These are phyloP conservation scores for Minunthozetes semirufus DNA, from an alignment of 2,888 invertebrate genomes.

Conservation along the genomic window DNA sequence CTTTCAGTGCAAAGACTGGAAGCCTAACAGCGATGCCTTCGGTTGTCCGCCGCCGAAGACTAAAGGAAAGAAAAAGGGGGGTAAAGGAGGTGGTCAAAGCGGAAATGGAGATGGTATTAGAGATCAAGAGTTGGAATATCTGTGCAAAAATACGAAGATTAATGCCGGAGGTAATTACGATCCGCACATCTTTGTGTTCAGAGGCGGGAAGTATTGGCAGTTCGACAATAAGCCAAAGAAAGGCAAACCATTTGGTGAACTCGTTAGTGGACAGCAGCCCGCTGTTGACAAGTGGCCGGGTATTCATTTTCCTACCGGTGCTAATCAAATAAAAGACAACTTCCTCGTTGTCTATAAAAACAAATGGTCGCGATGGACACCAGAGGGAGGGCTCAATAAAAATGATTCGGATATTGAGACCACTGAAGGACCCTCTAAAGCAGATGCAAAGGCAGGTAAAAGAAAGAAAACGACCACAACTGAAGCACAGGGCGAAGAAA, in stretches of 20 bases:
- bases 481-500: background rate
- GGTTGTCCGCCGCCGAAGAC: background rate
- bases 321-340: background rate
- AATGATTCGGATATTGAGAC: background rate
- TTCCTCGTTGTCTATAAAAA: constrained; percentile 2
- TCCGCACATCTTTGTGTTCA: constrained; percentile 7
- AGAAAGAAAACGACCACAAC: background rate
- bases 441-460: background rate
- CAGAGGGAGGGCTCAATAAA: background rate
- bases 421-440: background rate
- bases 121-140: background rate
- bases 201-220: constrained; percentile 5
- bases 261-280: background rate
- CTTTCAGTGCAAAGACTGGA: constrained; percentile 8
- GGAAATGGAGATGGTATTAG: too few species aligned
- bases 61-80: background rate
- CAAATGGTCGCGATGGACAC: background rate
- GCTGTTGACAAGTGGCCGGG: constrained; percentile 7
- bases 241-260: constrained; percentile 10
- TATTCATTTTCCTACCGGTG: background rate
- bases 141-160: constrained; percentile 11
- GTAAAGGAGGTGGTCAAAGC: background rate
- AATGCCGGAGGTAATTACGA: background rate
- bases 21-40: background rate
- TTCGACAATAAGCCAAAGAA: constrained; percentile 11